phyloP scores from a whole-genome alignment of 2,888 invertebrate species.

The Cyrtodaria siliqua region DNA sequence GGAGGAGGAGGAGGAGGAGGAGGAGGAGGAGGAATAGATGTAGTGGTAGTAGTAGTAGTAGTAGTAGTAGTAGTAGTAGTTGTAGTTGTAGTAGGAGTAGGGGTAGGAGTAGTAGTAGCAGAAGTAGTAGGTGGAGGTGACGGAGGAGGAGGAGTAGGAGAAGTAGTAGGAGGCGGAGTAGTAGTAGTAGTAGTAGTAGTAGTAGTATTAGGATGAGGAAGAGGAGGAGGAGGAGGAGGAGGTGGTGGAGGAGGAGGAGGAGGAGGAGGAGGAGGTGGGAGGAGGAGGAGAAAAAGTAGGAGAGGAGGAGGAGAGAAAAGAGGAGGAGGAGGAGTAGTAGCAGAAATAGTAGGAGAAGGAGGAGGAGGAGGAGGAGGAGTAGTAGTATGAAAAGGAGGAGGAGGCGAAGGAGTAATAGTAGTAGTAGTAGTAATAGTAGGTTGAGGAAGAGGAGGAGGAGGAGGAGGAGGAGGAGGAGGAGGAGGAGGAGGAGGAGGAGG shows the following conservation, averaged over 20 bases:
- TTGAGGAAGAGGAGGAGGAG: neutral
- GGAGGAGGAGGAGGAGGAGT: too few relatives aligned
- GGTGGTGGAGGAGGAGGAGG: neutral
- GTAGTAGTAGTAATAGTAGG: too few relatives aligned
- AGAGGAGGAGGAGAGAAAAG: neutral
- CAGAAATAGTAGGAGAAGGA: too few relatives aligned
- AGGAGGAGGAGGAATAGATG: too few relatives aligned
- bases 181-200: too few relatives aligned
- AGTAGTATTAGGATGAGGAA: too few relatives aligned
- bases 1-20: neutral
- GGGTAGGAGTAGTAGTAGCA: too few relatives aligned
- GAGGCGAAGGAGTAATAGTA: too few relatives aligned
- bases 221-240: neutral
- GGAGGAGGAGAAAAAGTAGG: neutral
- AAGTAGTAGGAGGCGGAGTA: too few relatives aligned
- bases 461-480: slow-evolving; percentile 6
- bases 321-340: neutral
- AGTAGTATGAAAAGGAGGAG: too few relatives aligned
- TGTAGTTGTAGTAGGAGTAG: neutral
- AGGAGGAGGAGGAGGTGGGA: neutral
- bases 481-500: neutral
- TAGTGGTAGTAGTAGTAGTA: too few relatives aligned
- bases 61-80: slow-evolving; percentile 1
- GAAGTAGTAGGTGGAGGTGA: too few relatives aligned
- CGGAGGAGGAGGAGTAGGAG: neutral